A percentile compares a stretch with the other conserved stretches of the same genome.
Evolutionary conservation across 2,113 vertebrate species (phyloP).

Genomic region (Brevimyrus niger): DNA sequence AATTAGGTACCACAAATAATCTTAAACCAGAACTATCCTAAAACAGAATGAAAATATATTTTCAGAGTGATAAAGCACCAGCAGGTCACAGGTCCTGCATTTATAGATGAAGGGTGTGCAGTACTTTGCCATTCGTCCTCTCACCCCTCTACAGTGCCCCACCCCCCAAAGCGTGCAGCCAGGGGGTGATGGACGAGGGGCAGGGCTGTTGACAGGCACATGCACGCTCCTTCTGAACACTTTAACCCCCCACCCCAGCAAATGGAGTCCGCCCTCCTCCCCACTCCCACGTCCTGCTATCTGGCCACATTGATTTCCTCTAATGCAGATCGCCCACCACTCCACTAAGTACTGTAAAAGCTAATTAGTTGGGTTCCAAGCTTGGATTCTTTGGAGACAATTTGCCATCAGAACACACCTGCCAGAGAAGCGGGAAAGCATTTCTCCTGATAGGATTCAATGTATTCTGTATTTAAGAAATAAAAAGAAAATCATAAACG

Average conservation of each 20-base stretch:
- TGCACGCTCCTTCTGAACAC: not conserved
- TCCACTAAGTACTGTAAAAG: constrained; percentile 21
- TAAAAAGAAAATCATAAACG: not conserved
- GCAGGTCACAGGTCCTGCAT: not conserved
- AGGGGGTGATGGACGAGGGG: not conserved
- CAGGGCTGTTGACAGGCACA: not conserved
- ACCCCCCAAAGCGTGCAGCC: not conserved
- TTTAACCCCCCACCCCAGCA: not conserved
- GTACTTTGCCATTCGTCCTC: not conserved
- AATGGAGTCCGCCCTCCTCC: constrained; percentile 1
- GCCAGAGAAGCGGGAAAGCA: not conserved
- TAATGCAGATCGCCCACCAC: constrained; percentile 9
- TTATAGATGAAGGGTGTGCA: not conserved
- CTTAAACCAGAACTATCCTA: not conserved
- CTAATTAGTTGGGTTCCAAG: constrained; percentile 17
- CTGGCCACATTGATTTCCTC: constrained; percentile 22
- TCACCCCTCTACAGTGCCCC: too few species aligned
- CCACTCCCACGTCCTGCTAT: not conserved
- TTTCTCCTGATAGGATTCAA: not conserved
- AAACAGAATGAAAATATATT: not conserved
- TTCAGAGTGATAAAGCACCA: not conserved
- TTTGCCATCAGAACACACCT: not conserved
- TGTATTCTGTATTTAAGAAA: not conserved
- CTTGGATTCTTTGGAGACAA: constrained; percentile 10
- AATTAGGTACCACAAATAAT: not conserved